A percentile compares a stretch with the other conserved stretches of the same genome.
These are phyloP conservation scores for Caenorhabditis parvicauda DNA, from an alignment of 2,888 invertebrate species.

Conservation along the genomic window DNA sequence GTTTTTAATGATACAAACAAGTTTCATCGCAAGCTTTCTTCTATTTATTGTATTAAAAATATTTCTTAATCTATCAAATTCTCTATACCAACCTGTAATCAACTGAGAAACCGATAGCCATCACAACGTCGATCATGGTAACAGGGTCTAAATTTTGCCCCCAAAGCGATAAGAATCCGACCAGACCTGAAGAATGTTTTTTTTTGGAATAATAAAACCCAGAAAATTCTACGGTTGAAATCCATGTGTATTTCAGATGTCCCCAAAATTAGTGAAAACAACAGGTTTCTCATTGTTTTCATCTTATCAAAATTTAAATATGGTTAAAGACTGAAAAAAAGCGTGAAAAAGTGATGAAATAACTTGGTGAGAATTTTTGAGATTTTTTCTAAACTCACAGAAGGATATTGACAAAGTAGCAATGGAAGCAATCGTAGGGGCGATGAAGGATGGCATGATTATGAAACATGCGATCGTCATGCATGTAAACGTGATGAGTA, in stretches of 20 bases:
- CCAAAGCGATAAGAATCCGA: slow-evolving; percentile 52
- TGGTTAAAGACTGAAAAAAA: neutral
- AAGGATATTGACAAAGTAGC: slow-evolving; percentile 54
- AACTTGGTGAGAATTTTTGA: too few species aligned
- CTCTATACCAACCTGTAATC: slow-evolving; percentile 71
- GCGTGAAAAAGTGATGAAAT: neutral
- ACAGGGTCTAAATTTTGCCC: slow-evolving; percentile 54
- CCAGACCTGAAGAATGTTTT: slow-evolving; percentile 29
- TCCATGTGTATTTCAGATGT: neutral
- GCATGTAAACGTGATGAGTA: slow-evolving; percentile 51
- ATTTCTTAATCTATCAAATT: neutral
- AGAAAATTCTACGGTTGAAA: neutral
- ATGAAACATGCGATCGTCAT: slow-evolving; percentile 55
- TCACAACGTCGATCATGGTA: slow-evolving; percentile 53
- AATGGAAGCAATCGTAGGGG: slow-evolving; percentile 44
- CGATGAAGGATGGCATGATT: slow-evolving; percentile 48
- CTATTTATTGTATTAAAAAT: neutral
- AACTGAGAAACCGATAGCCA: slow-evolving; percentile 82
- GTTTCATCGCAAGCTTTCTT: neutral
- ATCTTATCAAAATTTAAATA: neutral
- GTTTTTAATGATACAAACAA: neutral
- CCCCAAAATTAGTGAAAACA: neutral
- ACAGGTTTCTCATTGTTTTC: neutral
- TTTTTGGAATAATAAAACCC: neutral
- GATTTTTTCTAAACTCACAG: slow-evolving; percentile 29